These are phyloP conservation scores for Hylia prasina DNA, from an alignment of 2,113 vertebrate species.

Conservation along the genomic window DNA sequence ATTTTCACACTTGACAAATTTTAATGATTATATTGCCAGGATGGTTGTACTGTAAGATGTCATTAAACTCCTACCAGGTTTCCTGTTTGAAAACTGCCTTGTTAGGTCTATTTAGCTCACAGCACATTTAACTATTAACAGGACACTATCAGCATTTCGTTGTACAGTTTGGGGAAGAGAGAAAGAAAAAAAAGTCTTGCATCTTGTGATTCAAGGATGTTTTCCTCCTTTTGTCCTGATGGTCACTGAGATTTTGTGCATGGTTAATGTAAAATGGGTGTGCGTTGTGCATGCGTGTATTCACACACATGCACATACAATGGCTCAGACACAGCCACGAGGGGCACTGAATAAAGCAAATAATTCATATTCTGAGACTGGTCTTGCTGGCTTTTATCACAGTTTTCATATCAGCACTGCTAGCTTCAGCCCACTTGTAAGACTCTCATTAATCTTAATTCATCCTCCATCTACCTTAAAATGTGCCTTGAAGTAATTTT, in stretches of 20 bases:
- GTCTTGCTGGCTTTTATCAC: constrained; percentile 44
- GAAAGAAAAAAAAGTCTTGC: background rate
- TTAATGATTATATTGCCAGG: constrained; percentile 48
- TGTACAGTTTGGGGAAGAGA: background rate
- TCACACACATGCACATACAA: background rate
- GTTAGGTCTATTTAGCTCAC: constrained; percentile 27
- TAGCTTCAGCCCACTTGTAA: constrained; percentile 43
- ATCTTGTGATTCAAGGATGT: background rate
- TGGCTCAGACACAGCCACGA: background rate
- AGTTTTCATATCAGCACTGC: constrained; percentile 22
- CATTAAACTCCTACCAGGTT: constrained; percentile 38
- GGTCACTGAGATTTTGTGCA: background rate
- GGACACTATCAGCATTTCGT: background rate
- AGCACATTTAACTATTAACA: constrained; percentile 10
- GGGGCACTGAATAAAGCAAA: background rate
- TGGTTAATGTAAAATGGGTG: background rate
- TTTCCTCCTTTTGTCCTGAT: background rate
- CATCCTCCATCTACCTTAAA: constrained; percentile 55
- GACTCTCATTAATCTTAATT: constrained; percentile 69
- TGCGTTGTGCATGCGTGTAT: background rate
- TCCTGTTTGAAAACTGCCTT: constrained; percentile 33
- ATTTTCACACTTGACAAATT: constrained; percentile 51
- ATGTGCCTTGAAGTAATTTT: constrained; percentile 46
- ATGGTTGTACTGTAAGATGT: constrained; percentile 22
- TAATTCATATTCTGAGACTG: constrained; percentile 49